Base-by-base conservation (phyloP, 1,140 invertebrate genomes). In the Apolygus lucorum region DNA sequence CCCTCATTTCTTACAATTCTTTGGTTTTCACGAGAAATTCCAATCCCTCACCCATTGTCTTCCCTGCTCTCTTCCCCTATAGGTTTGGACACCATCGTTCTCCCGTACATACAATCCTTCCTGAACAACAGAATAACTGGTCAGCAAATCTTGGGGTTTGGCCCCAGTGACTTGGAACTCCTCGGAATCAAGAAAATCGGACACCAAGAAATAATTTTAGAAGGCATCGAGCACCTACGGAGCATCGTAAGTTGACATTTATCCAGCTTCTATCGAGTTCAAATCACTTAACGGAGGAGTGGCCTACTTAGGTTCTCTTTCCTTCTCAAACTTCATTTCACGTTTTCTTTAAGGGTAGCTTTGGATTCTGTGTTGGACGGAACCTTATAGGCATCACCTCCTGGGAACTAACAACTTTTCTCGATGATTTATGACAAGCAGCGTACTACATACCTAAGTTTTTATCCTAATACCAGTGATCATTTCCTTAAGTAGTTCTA, bases 131-230 rank as follows among this genome's bases (percentile, higher is more conserved):
- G 86, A 71, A 85, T 97, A 11, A 89, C 87, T 78, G 94, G 94
- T 24, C 84, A 89, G 73, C 87, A 90, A 73, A 80, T 97, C 73
- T 80, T 97, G 64, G 90, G 88, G 76, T 82, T 96, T 68, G 84
- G 89, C 42, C 86, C 91, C 34, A 89, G 93, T 78, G 92, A 96
- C 79, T 83, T 96, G 52, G 90, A 93, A 77, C 87, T 91, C 77
- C 82, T 96, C 34, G 89, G 90, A 42, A 87, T 96, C 71, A 81
- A 83, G 52, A 89, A 90, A 75, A 85, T 96, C 70, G 93, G 94
- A 2, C 93, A 96, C 77, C 95, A 97, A 80, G 95, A 97, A 79
- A 84, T 95, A 62, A 87, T 96, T 72, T 81, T 96, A 67, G 93
- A 95, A 81, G 92, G 92, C 63, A 88, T 96, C 2, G 93, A 95